Conservation (phyloP, 2,113 vertebrate genomes). For the Naja naja region DNA sequence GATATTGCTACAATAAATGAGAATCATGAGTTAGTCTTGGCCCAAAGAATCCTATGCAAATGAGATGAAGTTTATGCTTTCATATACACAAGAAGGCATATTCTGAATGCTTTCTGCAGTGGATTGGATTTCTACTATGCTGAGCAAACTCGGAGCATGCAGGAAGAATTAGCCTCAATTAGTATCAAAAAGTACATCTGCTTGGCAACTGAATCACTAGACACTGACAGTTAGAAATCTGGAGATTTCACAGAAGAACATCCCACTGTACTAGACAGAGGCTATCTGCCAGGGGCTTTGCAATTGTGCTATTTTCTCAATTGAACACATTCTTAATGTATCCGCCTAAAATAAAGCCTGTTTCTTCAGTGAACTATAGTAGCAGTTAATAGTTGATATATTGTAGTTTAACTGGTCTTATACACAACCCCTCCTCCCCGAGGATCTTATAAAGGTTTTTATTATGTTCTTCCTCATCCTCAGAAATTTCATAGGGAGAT, state of each 20-base stretch:
- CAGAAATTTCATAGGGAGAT: background rate
- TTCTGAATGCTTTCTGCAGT: background rate
- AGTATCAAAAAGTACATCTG: background rate
- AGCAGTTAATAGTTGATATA: background rate
- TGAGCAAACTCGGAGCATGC: background rate
- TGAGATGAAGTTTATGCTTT: background rate
- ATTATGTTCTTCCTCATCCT: background rate
- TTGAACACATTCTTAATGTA: background rate
- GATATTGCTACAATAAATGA: background rate
- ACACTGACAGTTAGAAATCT: fast-evolving
- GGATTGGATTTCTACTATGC: background rate
- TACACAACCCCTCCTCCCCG: background rate
- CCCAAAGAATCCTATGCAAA: background rate
- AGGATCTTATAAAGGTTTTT: background rate
- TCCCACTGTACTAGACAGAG: too few species aligned
- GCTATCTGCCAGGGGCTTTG: background rate
- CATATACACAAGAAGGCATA: background rate
- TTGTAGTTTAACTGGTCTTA: slow-evolving; percentile 2
- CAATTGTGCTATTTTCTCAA: background rate
- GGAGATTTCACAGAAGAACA: background rate
- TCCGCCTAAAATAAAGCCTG: slow-evolving; percentile 3
- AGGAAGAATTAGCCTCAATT: background rate
- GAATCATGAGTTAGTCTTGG: background rate
- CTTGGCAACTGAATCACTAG: fast-evolving
- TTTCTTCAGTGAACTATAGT: background rate